phyloP scores from a whole-genome alignment of 2,888 invertebrate genomes.

The Luperina nickerlii region DNA sequence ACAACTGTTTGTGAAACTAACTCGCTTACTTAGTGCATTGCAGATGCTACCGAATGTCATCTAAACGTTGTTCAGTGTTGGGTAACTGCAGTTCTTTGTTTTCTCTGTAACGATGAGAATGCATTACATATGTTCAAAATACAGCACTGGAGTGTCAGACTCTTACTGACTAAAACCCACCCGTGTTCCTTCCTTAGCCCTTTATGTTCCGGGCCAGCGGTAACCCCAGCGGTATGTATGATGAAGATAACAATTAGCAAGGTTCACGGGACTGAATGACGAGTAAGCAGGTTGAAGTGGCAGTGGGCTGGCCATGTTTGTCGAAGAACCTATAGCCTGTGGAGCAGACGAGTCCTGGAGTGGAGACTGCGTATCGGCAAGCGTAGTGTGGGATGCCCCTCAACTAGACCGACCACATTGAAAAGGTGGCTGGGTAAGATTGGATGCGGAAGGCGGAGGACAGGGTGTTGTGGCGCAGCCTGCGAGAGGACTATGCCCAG shows the following conservation, averaged over 20 bases:
- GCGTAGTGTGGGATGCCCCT: not conserved
- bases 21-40: conserved; percentile 15
- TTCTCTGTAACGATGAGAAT: not conserved
- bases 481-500: not conserved
- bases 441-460: not conserved
- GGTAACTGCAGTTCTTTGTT: conserved; percentile 16
- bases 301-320: not conserved
- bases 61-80: conserved; percentile 10
- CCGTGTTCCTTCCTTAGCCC: too few species aligned
- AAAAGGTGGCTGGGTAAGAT: not conserved
- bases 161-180: too few species aligned
- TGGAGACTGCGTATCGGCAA: not conserved
- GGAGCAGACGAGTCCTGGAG: not conserved
- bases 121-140: not conserved
- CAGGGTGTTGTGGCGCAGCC: too few species aligned
- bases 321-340: too few species aligned
- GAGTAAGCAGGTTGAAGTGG: not conserved
- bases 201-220: too few species aligned
- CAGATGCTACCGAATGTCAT: conserved; percentile 15
- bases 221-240: too few species aligned
- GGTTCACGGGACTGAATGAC: not conserved
- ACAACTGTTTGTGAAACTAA: conserved; percentile 34
- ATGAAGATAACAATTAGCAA: not conserved
- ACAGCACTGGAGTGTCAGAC: too few species aligned
- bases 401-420: not conserved